A percentile compares a stretch with the other conserved stretches of the same genome.
Conservation (phyloP, 2,113 vertebrate species). For the Dryoscopus gambensis region DNA sequence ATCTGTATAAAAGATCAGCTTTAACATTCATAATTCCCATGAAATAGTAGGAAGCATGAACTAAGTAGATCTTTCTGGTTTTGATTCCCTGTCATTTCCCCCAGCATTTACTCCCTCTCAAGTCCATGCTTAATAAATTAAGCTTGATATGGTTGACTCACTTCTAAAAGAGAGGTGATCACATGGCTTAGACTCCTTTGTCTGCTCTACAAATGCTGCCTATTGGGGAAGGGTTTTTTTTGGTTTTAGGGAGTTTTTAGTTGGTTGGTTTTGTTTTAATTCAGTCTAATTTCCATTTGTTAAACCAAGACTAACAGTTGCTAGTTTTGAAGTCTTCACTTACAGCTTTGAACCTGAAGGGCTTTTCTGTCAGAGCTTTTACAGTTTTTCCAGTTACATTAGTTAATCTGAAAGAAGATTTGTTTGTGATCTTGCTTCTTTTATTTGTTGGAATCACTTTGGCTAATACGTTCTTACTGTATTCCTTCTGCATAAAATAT, state of each 20-base stretch:
- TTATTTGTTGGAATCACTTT: not conserved
- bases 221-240: not conserved
- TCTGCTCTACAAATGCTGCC: not conserved
- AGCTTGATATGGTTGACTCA: not conserved
- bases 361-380: not conserved
- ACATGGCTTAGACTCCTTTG: not conserved
- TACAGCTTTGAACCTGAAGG: not conserved
- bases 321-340: not conserved
- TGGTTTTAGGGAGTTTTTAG: fast-evolving
- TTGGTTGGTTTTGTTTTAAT: not conserved
- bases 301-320: not conserved
- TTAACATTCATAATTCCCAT: not conserved
- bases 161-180: not conserved
- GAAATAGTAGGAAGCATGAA: not conserved
- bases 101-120: not conserved
- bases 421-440: not conserved
- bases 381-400: not conserved
- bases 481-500: not conserved
- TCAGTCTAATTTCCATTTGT: not conserved
- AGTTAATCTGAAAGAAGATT: not conserved
- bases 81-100: not conserved
- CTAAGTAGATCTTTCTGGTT: not conserved
- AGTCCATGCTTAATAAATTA: not conserved
- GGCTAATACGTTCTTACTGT: not conserved
- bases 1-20: not conserved